Conservation (phyloP, 1,140 invertebrate genomes). For the Anthonomus grandis region DNA sequence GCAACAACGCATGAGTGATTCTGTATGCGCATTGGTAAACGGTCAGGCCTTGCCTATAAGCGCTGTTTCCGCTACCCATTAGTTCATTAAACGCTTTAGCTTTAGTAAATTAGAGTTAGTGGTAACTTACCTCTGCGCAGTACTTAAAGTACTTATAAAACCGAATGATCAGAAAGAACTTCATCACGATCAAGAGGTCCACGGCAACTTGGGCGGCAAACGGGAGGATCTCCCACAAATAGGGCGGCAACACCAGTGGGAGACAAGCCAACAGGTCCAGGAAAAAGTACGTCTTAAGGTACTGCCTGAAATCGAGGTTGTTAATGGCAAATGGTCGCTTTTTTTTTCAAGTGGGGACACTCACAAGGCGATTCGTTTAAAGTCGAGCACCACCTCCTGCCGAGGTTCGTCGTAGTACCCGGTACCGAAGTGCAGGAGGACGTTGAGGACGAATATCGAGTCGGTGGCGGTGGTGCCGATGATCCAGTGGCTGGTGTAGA, state of each 20-base stretch:
- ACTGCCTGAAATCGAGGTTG: conserved; percentile 30
- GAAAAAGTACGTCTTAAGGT: conserved; percentile 32
- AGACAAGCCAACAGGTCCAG: conserved; percentile 34
- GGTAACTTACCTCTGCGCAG: conserved; percentile 29
- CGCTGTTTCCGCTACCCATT: too few relatives aligned
- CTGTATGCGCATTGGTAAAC: too few relatives aligned
- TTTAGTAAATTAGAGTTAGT: neutral
- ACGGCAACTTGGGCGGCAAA: neutral
- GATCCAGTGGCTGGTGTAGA: conserved; percentile 8
- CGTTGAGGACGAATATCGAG: conserved; percentile 27
- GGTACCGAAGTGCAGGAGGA: conserved; percentile 32
- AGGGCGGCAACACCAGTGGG: conserved; percentile 22
- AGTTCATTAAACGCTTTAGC: too few relatives aligned
- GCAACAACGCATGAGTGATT: too few relatives aligned
- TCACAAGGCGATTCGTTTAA: conserved; percentile 29
- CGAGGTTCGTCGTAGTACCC: conserved; percentile 38
- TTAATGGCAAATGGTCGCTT: neutral
- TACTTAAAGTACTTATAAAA: conserved; percentile 33
- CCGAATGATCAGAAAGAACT: conserved; percentile 32
- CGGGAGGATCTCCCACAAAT: conserved; percentile 5
- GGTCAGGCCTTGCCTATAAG: too few relatives aligned
- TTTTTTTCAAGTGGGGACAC: conserved; percentile 18
- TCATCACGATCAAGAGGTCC: conserved; percentile 2
- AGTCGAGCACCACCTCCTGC: conserved; percentile 34
- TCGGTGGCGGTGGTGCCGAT: conserved; percentile 16